Percentiles rank a stretch among this genome's conserved stretches.
These are phyloP conservation scores for Naso thynnoides DNA, from an alignment of 2,797 vertebrate species.

Conservation along the genomic window DNA sequence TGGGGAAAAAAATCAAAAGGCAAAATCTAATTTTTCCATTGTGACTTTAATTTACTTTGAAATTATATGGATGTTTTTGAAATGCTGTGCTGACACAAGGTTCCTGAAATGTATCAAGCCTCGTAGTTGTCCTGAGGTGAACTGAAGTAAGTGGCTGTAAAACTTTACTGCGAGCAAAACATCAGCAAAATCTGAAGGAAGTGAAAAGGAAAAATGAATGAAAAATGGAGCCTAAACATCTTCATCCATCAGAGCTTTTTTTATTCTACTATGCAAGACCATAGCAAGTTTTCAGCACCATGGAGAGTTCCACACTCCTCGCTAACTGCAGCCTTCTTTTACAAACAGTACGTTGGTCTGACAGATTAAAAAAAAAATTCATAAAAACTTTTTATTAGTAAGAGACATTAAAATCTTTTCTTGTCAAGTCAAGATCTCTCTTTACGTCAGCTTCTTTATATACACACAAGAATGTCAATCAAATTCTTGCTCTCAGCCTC, in stretches of 20 bases:
- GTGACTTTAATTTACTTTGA: constrained; percentile 10
- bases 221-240: not conserved
- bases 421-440: not conserved
- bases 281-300: constrained; percentile 16
- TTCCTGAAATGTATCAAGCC: constrained; percentile 30
- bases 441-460: not conserved
- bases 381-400: too few species aligned
- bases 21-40: not conserved
- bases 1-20: not conserved
- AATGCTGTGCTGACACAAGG: constrained; percentile 45
- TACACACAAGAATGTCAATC: not conserved
- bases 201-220: not conserved
- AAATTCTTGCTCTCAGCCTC: not conserved
- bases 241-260: too few species aligned
- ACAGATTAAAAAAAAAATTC: too few species aligned
- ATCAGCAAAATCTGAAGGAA: constrained; percentile 65
- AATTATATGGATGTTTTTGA: constrained; percentile 45
- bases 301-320: constrained; percentile 6
- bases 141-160: constrained; percentile 54
- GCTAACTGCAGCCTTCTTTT: too few species aligned
- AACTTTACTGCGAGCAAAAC: constrained; percentile 53
- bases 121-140: constrained; percentile 59
- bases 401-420: not conserved
- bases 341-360: too few species aligned
- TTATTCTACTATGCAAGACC: not conserved